Base-by-base conservation (phyloP, 2,797 vertebrate genomes). In the Catharus ustulatus region DNA sequence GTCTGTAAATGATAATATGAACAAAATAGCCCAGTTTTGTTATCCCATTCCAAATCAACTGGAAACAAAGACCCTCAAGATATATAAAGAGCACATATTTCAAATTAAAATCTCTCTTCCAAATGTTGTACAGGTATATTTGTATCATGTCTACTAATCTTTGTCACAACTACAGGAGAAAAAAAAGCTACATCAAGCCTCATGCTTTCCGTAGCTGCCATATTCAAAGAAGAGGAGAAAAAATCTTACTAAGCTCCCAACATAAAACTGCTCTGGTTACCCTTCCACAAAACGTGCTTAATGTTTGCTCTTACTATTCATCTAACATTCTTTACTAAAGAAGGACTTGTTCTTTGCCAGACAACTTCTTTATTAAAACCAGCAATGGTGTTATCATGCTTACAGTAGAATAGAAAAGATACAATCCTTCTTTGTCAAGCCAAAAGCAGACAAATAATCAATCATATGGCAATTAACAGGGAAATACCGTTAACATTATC, bases 381-480 rank as follows among this genome's bases (percentile, higher is more conserved):
- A 90, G 21, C 8, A 78, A 40, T n/a, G 36, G 18, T 21, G 32
- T 76, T 81, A 30, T 61, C 90, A 79, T 43, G 68, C 66, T 82
- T 69, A 62, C 64, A 91, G 21, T 8, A 84, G 40, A 94, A 51
- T 14, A 87, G 52, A 52, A 84, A 42, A 51, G 27, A 69, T 71
- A 67, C 29, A 13, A 40, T 68, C 26, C 26, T 61, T 52, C 55
- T 88, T 59, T 54, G 10, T 74, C 75, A 90, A 11, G 68, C 26
- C 51, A 95, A 75, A 92, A 83, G 40, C 20, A 90, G 86, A 89
- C 29, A 85, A 84, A 30, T 89, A 90, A 84, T 91, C 62, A 74
- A 67, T 92, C 57, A 52, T 43, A 34, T 74, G 64, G 30, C 32
- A 84, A 94, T 92, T 89, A 94, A 59, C 52, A 61, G 27, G 73